Base-by-base conservation (phyloP, 2,888 invertebrate genomes). In the Adineta ricciae region DNA sequence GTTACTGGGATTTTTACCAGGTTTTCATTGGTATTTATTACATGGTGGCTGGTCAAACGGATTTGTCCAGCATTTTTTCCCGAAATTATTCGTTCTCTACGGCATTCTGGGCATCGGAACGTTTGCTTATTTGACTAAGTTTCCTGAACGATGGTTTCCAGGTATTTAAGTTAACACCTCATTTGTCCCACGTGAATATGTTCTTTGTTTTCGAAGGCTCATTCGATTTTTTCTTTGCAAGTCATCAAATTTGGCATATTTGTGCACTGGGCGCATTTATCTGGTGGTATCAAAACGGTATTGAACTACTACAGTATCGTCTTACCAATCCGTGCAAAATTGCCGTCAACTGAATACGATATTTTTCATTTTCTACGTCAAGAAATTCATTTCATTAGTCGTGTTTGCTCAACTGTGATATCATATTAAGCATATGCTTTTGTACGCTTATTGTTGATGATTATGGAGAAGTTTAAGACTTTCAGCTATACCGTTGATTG, bases 1-100 rank as follows among this genome's bases (percentile, higher is more conserved):
- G 2, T n/a, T 78, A 2, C 7, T 78, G 89, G 97, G 97, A 1
- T 93, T 97, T 8, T 92, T 96, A 87, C 97, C 97, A 2, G 94
- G 96, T 3, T 90, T 94, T 84, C 97, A 97, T 89, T 97, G 97
- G 97, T 93, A 94, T 0, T 92, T 94, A 87, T 93, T 94, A 54
- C 94, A 96, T 94, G 96, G 96, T 27, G 96, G 97, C 14, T 93
- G 94, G 89, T 93, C 93, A 83, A 94, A 95, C 89, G 94, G 94
- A 84, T 93, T 96, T 91, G 96, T 97, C 72, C 92, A 93, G 91
- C 92, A 95, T 89, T 93, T 97, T 90, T 92, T 96, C 87, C 96
- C 96, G 14, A 93, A 96, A 89, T 95, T 97, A 5, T 92, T 95
- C 82, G 93, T 94, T 88, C 95, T 97, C 94, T 97, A 97, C 89